A percentile compares a stretch with the other conserved stretches of the same genome.
These are phyloP conservation scores for Monomorium pharaonis DNA, from an alignment of 1,140 invertebrate genomes.

Conservation along the genomic window DNA sequence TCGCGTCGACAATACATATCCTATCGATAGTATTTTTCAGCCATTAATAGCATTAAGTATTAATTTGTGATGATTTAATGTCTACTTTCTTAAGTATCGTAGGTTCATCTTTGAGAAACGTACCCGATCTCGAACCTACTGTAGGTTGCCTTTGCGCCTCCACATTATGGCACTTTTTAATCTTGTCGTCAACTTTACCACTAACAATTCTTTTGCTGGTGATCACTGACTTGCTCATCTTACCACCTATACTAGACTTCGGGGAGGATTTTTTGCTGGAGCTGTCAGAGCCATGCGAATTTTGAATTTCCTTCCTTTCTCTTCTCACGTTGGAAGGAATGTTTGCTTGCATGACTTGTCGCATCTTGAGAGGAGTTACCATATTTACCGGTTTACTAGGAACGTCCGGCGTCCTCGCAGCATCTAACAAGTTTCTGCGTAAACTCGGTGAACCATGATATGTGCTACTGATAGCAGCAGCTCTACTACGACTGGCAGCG, in stretches of 20 bases:
- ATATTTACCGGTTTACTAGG: conserved; percentile 71
- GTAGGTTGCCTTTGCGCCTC: conserved; percentile 79
- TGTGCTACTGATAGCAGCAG: conserved; percentile 77
- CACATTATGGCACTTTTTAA: conserved; percentile 79
- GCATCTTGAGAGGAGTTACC: conserved; percentile 35
- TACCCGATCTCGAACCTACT: conserved; percentile 88
- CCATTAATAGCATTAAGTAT: conserved; percentile 69
- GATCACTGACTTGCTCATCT: conserved; percentile 66
- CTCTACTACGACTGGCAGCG: conserved; percentile 82
- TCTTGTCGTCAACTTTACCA: conserved; percentile 74
- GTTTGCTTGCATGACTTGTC: conserved; percentile 60
- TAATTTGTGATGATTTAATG: conserved; percentile 82
- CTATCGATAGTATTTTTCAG: neutral
- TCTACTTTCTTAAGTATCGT: conserved; percentile 85
- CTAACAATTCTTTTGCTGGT: conserved; percentile 36
- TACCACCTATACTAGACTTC: conserved; percentile 75
- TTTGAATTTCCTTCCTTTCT: conserved; percentile 75
- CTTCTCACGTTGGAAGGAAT: conserved; percentile 53
- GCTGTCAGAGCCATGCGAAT: conserved; percentile 76
- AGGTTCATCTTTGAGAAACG: conserved; percentile 90
- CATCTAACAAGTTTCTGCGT: conserved; percentile 81
- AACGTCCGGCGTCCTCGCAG: conserved; percentile 82
- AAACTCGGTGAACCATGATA: conserved; percentile 81
- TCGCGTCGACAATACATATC: neutral
- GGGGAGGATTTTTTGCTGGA: conserved; percentile 81